Conservation (phyloP, 2,888 invertebrate genomes). For the Papilio demoleus region DNA sequence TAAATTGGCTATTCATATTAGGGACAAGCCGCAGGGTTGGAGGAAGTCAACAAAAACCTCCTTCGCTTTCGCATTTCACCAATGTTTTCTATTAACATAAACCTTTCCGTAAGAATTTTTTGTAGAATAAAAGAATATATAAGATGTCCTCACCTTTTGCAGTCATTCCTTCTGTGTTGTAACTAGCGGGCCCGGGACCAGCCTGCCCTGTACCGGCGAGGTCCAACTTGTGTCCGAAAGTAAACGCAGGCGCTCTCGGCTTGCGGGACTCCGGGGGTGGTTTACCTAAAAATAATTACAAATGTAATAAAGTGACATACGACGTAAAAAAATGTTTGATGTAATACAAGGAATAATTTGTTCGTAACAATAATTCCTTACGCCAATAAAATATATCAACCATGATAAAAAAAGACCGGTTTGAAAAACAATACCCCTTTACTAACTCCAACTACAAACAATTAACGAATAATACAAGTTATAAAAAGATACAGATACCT, state of each 20-base stretch:
- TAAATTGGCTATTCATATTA: too few relatives aligned
- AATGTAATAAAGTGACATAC: background rate
- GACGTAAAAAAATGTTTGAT: too few relatives aligned
- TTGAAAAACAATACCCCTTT: background rate
- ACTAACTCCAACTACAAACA: too few relatives aligned
- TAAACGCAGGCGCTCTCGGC: constrained; percentile 91
- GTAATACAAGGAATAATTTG: too few relatives aligned
- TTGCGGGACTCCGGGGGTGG: constrained; percentile 90
- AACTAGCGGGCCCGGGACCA: constrained; percentile 95
- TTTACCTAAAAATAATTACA: constrained; percentile 82
- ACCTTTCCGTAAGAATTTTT: background rate
- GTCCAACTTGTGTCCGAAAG: constrained; percentile 88
- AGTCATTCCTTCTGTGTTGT: constrained; percentile 93
- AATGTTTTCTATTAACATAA: background rate
- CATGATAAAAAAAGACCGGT: background rate
- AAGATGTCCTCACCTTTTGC: constrained; percentile 86
- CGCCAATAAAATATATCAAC: background rate
- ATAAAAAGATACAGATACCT: too few relatives aligned
- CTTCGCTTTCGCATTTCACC: background rate
- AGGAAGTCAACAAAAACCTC: too few relatives aligned
- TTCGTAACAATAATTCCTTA: background rate
- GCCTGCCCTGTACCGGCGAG: constrained; percentile 80
- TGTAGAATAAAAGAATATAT: background rate
- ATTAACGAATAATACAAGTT: background rate
- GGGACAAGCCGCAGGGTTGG: too few relatives aligned